Evolutionary conservation across 2,888 invertebrate species (phyloP).

Genomic region (Dicyrtomina minuta): DNA sequence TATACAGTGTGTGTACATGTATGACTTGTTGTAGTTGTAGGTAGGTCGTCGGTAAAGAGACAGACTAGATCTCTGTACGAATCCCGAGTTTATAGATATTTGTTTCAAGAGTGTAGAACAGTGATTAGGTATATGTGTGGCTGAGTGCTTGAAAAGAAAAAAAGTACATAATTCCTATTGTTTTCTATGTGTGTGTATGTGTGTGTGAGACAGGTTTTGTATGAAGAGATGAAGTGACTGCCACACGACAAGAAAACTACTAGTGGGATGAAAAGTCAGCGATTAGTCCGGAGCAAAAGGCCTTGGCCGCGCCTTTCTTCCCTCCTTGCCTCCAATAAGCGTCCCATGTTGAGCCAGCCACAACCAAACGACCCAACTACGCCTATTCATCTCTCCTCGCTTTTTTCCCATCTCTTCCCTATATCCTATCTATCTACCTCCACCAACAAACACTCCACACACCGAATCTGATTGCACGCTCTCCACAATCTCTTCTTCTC

Average conservation of each 20-base stretch:
- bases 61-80: no score
- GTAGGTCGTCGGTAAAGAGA: no score
- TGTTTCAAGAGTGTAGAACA: no score
- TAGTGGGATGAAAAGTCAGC: constrained; percentile 38
- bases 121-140: no score
- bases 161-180: no score
- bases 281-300: constrained; percentile 51
- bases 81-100: no score
- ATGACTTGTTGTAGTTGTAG: no score
- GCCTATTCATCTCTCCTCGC: constrained; percentile 27
- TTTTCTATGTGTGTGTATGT: not conserved
- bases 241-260: constrained; percentile 25
- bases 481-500: not conserved
- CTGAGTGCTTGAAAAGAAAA: no score
- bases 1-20: no score
- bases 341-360: constrained; percentile 7
- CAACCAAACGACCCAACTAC: constrained; percentile 16
- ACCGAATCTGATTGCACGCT: no score
- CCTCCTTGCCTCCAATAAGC: constrained; percentile 50
- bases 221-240: constrained; percentile 20
- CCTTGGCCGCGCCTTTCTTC: constrained; percentile 50
- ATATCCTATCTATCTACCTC: not conserved
- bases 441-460: no score
- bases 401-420: not conserved
- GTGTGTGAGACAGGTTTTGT: not conserved